phyloP scores from a whole-genome alignment of 1,140 invertebrate species.

The Orchestia grillus region DNA sequence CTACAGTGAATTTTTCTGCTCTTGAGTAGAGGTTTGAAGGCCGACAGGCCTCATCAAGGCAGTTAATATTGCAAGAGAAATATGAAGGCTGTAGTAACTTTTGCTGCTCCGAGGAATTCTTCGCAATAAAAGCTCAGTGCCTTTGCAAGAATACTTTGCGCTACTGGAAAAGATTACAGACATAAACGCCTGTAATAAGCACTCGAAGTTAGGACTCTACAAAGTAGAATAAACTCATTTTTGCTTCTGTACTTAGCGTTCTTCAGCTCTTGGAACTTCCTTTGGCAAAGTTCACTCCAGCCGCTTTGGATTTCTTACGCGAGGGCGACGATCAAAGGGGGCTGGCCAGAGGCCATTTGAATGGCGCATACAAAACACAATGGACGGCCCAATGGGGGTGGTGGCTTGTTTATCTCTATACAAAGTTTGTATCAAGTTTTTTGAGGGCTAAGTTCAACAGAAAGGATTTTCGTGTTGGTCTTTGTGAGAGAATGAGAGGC shows the following conservation, averaged over 20 bases:
- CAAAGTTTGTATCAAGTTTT: slow-evolving; percentile 47
- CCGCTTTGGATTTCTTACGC: slow-evolving; percentile 22
- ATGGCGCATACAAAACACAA: slow-evolving; percentile 38
- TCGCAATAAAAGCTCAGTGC: background rate
- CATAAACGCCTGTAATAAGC: background rate
- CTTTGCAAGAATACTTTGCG: background rate
- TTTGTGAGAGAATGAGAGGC: slow-evolving; percentile 20
- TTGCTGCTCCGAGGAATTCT: background rate
- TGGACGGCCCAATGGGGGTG: background rate
- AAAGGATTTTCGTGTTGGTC: slow-evolving; percentile 46
- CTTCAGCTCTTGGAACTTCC: background rate
- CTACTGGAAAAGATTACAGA: background rate
- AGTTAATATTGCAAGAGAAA: background rate
- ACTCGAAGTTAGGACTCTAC: background rate
- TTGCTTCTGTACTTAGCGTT: background rate
- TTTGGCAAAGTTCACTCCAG: background rate
- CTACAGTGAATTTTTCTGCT: background rate
- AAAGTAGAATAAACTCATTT: background rate
- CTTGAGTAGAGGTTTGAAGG: background rate
- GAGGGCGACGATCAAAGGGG: background rate
- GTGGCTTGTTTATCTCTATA: slow-evolving; percentile 20
- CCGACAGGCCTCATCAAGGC: background rate
- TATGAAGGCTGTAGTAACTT: background rate
- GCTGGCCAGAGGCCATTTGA: background rate
- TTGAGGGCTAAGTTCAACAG: slow-evolving; percentile 31